These are phyloP conservation scores for Leptopilina clavipes DNA, from an alignment of 1,140 invertebrate genomes.

Conservation along the genomic window DNA sequence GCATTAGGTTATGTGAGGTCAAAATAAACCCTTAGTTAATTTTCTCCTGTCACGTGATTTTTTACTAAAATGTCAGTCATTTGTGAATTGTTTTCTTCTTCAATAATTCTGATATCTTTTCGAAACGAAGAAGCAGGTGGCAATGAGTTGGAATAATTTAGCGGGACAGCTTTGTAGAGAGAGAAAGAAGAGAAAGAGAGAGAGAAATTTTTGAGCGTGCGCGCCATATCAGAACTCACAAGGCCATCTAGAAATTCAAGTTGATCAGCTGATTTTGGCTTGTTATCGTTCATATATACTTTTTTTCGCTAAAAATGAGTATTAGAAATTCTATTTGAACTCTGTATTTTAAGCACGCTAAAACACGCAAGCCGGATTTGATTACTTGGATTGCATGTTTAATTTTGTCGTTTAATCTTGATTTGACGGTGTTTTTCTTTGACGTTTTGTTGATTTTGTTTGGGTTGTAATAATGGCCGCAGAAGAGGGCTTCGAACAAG, in stretches of 20 bases:
- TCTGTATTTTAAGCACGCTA: conserved; percentile 19
- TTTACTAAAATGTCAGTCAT: not conserved
- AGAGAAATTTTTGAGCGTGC: conserved; percentile 10
- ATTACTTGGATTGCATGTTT: conserved; percentile 25
- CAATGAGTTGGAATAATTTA: not conserved
- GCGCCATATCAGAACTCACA: not conserved
- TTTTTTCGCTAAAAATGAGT: conserved; percentile 35
- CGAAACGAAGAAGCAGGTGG: conserved; percentile 20
- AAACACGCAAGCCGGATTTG: conserved; percentile 27
- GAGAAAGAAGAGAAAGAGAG: too few relatives aligned
- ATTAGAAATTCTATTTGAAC: conserved; percentile 14
- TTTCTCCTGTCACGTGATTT: not conserved
- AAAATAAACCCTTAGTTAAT: not conserved
- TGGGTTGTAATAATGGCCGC: conserved; percentile 49
- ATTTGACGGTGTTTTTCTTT: not conserved
- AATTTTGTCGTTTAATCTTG: conserved; percentile 29
- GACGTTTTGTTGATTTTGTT: conserved; percentile 29
- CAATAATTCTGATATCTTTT: not conserved
- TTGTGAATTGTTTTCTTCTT: not conserved
- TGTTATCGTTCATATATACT: not conserved
- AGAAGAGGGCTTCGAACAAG: conserved; percentile 63
- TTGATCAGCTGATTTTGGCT: conserved; percentile 21
- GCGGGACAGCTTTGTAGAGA: not conserved
- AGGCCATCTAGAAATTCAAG: conserved; percentile 10
- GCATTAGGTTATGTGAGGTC: not conserved